phyloP scores from a whole-genome alignment of 2,888 invertebrate species.

The Strigamia maritima region DNA sequence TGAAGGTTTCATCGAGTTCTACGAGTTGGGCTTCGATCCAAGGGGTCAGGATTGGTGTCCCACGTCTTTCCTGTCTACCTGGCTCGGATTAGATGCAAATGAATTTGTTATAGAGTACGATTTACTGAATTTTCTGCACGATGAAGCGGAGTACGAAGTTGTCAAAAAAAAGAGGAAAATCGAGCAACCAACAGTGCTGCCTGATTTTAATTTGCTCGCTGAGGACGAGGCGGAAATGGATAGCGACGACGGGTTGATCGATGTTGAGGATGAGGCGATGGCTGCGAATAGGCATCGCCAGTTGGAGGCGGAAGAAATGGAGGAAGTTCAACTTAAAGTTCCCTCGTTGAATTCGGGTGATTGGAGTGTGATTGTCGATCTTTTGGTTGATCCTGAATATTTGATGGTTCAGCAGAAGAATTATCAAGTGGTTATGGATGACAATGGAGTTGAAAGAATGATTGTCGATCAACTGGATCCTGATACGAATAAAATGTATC shows the following conservation, averaged over 20 bases:
- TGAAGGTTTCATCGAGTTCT: not conserved
- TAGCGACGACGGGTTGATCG: not conserved
- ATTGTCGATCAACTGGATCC: not conserved
- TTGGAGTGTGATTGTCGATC: slow-evolving; percentile 1
- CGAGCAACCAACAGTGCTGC: not conserved
- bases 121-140: not conserved
- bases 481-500: not conserved
- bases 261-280: not conserved
- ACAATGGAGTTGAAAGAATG: not conserved
- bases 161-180: not conserved
- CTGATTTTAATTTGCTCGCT: not conserved
- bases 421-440: not conserved
- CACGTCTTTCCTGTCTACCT: slow-evolving; percentile 1
- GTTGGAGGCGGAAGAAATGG: slow-evolving; percentile 42
- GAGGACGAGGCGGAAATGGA: not conserved
- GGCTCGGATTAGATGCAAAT: slow-evolving; percentile 16
- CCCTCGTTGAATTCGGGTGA: not conserved
- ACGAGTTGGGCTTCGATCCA: not conserved
- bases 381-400: not conserved
- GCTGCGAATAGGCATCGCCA: not conserved
- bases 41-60: not conserved
- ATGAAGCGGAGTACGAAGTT: not conserved
- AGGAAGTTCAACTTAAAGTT: not conserved
- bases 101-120: slow-evolving; percentile 5
- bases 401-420: not conserved